Evolutionary conservation across 2,113 vertebrate genomes (phyloP).

Genomic region (Aegithalos caudatus): DNA sequence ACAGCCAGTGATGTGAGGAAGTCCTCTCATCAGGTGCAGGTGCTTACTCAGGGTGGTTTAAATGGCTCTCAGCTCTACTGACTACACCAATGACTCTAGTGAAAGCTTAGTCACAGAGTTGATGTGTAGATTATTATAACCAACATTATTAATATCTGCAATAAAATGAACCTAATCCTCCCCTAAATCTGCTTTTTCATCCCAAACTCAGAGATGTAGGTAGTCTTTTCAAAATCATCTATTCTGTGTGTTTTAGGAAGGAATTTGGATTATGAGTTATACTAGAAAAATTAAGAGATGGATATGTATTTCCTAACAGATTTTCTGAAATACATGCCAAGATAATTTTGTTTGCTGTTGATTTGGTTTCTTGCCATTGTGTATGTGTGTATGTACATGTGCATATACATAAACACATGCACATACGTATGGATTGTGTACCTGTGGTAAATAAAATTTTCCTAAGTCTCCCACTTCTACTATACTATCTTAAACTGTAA

Average conservation of each 20-base stretch:
- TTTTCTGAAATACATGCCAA: background rate
- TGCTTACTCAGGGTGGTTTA: background rate
- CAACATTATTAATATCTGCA: background rate
- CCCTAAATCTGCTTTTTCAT: background rate
- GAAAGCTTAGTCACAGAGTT: background rate
- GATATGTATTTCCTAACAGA: background rate
- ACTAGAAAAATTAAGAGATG: background rate
- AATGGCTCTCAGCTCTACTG: background rate
- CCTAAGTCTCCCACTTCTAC: background rate
- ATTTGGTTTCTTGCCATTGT: background rate
- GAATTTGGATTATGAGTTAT: background rate
- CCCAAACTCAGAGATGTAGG: background rate
- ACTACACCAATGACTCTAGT: background rate
- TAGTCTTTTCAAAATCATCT: background rate
- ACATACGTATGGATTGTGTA: too few species aligned
- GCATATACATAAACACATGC: too few species aligned
- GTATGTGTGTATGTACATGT: rapidly evolving
- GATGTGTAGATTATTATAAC: background rate
- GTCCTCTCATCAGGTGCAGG: background rate
- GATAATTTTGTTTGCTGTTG: background rate
- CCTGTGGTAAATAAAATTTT: background rate
- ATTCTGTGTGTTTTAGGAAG: background rate
- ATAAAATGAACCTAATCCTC: background rate
- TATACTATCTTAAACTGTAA: background rate
- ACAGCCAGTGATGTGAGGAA: background rate